phyloP scores from a whole-genome alignment of 2,113 vertebrate genomes.

The Erythrolamprus reginae region DNA sequence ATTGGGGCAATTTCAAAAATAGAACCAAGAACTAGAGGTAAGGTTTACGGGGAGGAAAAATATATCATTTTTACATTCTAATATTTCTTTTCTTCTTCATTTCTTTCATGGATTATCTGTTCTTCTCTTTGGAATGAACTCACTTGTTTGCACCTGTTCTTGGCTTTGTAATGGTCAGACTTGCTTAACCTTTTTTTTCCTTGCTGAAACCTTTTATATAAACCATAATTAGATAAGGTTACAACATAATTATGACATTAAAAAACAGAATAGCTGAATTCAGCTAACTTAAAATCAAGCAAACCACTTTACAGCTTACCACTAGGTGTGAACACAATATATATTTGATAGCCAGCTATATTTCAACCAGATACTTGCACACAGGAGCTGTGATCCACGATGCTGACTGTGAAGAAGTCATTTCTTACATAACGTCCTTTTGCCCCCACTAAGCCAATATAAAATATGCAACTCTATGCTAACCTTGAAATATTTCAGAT shows the following conservation, averaged over 20 bases:
- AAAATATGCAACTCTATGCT: background rate
- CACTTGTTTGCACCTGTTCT: background rate
- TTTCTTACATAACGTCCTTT: background rate
- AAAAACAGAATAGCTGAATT: background rate
- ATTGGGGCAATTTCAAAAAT: background rate
- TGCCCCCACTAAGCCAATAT: background rate
- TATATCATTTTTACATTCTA: background rate
- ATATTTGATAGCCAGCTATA: background rate
- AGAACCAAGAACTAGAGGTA: background rate
- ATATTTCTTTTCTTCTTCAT: background rate
- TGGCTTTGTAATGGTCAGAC: background rate
- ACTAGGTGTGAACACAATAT: background rate
- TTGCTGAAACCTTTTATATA: background rate
- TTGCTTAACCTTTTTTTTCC: background rate
- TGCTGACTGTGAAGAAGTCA: background rate
- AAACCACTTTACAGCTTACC: background rate
- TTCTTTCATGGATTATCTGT: background rate
- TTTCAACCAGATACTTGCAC: background rate
- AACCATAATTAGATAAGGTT: background rate
- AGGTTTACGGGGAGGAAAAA: background rate
- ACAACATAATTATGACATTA: background rate
- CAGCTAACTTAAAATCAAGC: background rate
- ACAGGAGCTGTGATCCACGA: background rate
- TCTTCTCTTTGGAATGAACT: background rate
- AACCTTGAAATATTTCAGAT: background rate